Evolutionary conservation across 2,113 vertebrate species (phyloP).

Genomic region (Zosterops borbonicus): DNA sequence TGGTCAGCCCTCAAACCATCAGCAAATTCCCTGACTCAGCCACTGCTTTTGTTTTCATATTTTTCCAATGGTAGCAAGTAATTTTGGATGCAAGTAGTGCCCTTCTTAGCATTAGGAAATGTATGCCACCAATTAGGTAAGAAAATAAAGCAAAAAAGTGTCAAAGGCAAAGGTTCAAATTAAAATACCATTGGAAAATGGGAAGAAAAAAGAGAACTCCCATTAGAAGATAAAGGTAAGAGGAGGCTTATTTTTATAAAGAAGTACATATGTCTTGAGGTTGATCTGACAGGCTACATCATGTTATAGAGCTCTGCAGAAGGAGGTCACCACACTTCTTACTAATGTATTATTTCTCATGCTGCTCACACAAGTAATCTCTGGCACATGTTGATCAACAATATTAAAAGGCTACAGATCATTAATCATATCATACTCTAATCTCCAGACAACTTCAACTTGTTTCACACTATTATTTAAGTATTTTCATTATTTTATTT

Average conservation of each 20-base stretch:
- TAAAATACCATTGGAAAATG: neutral
- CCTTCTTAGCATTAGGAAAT: neutral
- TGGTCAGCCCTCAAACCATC: neutral
- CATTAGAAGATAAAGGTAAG: neutral
- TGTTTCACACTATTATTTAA: neutral
- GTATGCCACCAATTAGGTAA: neutral
- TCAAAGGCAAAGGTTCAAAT: neutral
- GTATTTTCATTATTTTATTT: neutral
- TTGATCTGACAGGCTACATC: neutral
- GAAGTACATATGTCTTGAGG: neutral
- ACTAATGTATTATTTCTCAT: neutral
- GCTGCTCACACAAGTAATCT: neutral
- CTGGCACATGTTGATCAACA: neutral
- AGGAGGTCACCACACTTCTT: neutral
- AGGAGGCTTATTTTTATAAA: neutral
- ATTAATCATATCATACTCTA: neutral
- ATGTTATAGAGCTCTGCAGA: neutral
- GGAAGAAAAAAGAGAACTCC: neutral
- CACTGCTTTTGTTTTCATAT: neutral
- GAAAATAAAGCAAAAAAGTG: neutral
- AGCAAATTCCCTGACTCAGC: neutral
- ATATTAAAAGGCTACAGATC: neutral
- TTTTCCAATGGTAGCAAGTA: neutral
- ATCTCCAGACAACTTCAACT: neutral
- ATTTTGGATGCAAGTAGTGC: neutral